These are phyloP conservation scores for Sarcophilus harrisii DNA, from an alignment of 2,797 vertebrate species.

Conservation along the genomic window DNA sequence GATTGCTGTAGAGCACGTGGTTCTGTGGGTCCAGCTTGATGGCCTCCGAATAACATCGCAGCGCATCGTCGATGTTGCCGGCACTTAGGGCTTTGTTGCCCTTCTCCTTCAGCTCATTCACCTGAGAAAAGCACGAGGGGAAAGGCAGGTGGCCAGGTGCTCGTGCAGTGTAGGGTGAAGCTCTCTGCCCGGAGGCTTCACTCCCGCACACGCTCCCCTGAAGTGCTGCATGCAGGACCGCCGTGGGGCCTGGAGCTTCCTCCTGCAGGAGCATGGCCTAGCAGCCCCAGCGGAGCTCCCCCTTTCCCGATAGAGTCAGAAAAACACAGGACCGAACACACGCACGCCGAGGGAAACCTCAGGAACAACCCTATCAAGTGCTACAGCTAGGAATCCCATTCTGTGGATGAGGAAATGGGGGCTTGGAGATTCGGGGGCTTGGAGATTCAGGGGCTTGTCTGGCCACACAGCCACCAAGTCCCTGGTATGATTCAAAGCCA, in stretches of 20 bases:
- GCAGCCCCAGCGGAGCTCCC: not conserved
- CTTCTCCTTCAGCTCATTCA: constrained; percentile 93
- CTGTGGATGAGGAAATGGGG: not conserved
- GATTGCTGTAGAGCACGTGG: constrained; percentile 96
- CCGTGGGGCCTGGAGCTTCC: not conserved
- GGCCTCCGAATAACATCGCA: constrained; percentile 95
- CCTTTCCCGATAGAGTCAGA: not conserved
- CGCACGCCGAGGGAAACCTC: not conserved
- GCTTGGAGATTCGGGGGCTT: not conserved
- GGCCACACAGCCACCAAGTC: not conserved
- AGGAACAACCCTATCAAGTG: not conserved
- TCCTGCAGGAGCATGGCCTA: too few species aligned
- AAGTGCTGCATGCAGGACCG: too few species aligned
- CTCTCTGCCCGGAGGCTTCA: too few species aligned
- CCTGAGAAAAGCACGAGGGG: constrained; percentile 80
- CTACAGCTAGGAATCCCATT: not conserved
- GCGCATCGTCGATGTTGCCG: constrained; percentile 92
- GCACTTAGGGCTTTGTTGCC: constrained; percentile 96
- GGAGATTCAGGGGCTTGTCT: not conserved
- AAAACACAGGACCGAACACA: not conserved
- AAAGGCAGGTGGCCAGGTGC: not conserved
- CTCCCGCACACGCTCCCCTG: too few species aligned
- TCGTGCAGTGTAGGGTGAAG: too few species aligned
- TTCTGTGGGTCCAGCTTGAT: constrained; percentile 92
- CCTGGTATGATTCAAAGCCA: not conserved